phyloP scores from a whole-genome alignment of 1,140 invertebrate genomes.

The Reticulitermes speratus region DNA sequence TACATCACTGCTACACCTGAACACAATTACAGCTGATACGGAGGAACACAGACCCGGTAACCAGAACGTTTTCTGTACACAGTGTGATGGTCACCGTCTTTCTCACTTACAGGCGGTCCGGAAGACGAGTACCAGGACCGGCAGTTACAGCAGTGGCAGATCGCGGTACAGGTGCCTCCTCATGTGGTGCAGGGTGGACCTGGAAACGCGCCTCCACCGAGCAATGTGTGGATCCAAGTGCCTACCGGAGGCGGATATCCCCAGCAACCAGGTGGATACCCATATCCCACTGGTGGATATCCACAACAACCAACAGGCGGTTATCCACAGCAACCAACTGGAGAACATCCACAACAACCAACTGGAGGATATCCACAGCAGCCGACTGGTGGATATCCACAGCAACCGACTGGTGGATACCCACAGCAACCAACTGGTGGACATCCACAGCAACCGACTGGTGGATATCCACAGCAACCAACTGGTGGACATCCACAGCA shows the following conservation, averaged over 20 bases:
- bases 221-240: conserved; percentile 35
- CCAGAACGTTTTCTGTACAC: no score
- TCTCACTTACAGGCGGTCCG: background rate
- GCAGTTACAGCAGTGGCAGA: conserved; percentile 42
- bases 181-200: conserved; percentile 19
- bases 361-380: conserved; percentile 33
- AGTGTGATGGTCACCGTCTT: no score
- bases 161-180: conserved; percentile 36
- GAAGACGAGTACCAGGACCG: conserved; percentile 13
- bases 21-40: no score
- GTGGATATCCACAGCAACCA: conserved; percentile 40
- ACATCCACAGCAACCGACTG: conserved; percentile 35
- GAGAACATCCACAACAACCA: conserved; percentile 29
- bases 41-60: no score
- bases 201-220: background rate
- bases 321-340: conserved; percentile 24
- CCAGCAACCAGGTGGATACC: conserved; percentile 34
- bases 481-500: conserved; percentile 34
- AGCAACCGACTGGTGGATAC: background rate
- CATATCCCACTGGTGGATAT: conserved; percentile 36
- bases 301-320: background rate
- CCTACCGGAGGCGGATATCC: conserved; percentile 38
- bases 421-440: conserved; percentile 32
- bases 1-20: no score
- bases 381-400: conserved; percentile 34